A percentile compares a stretch with the other conserved stretches of the same genome.
Conservation (phyloP, 2,888 invertebrate genomes). For the Morpho achilles region DNA sequence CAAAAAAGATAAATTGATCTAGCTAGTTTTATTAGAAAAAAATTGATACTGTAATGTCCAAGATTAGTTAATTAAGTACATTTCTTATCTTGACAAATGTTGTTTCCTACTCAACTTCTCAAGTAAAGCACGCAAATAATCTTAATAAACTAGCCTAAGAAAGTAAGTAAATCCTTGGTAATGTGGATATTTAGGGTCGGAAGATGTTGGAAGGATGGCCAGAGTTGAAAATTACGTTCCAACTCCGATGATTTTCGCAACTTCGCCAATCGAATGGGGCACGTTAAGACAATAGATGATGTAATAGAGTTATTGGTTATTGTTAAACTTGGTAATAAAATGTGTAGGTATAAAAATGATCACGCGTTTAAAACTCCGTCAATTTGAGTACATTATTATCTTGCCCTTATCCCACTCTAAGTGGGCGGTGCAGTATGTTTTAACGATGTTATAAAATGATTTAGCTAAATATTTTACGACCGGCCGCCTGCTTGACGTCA, state of each 20-base stretch:
- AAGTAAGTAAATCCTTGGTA: slow-evolving; percentile 27
- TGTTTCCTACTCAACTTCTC: neutral
- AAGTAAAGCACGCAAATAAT: neutral
- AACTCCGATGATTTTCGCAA: slow-evolving; percentile 15
- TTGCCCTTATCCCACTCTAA: too few relatives aligned
- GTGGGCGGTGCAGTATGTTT: too few relatives aligned
- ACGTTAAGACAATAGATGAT: slow-evolving; percentile 28
- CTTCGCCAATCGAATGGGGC: slow-evolving; percentile 15
- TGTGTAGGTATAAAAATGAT: slow-evolving; percentile 5
- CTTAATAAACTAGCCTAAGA: slow-evolving; percentile 13
- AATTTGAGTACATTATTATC: neutral
- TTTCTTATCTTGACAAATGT: too few relatives aligned
- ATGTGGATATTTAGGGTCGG: slow-evolving; percentile 20
- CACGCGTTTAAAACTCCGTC: neutral
- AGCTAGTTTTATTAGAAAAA: too few relatives aligned
- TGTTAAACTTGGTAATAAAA: slow-evolving; percentile 23
- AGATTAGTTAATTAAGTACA: too few relatives aligned
- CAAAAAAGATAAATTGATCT: too few relatives aligned
- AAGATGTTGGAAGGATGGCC: neutral
- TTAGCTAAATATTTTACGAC: too few relatives aligned
- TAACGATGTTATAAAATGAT: too few relatives aligned
- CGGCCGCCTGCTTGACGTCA: too few relatives aligned
- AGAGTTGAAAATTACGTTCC: neutral
- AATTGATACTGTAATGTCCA: too few relatives aligned
- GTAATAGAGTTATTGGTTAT: slow-evolving; percentile 27